Evolutionary conservation across 2,888 invertebrate species (phyloP).

Genomic region (Crocallis elinguaria): DNA sequence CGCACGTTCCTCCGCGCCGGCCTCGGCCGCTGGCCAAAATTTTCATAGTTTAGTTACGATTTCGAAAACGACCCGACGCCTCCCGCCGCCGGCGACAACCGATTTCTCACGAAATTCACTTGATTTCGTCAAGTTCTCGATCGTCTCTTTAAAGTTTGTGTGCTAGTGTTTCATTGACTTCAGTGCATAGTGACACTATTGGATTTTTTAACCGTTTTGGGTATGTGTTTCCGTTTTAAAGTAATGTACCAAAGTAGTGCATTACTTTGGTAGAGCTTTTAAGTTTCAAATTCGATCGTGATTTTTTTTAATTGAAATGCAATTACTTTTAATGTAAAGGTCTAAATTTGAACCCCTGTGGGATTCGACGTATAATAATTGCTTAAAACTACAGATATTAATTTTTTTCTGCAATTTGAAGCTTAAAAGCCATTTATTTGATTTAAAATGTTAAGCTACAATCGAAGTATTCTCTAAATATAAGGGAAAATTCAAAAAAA

Average conservation of each 20-base stretch:
- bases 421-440: conserved; percentile 8
- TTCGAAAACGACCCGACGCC: conserved; percentile 85
- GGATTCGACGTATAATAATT: conserved; percentile 25
- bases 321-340: conserved; percentile 11
- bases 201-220: conserved; percentile 61
- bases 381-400: conserved; percentile 20
- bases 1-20: conserved; percentile 75
- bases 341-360: conserved; percentile 34
- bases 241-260: no score
- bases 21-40: conserved; percentile 79
- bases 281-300: conserved; percentile 17
- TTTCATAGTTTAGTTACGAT: conserved; percentile 85
- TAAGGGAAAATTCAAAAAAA: neutral
- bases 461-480: no score
- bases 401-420: neutral
- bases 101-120: conserved; percentile 74
- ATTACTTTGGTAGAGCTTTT: conserved; percentile 23
- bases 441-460: neutral
- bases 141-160: conserved; percentile 56
- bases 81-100: conserved; percentile 82
- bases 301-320: neutral
- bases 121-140: conserved; percentile 75
- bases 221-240: conserved; percentile 53
- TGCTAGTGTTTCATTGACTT: conserved; percentile 63
- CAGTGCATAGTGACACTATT: conserved; percentile 61